Evolutionary conservation across 2,797 vertebrate genomes (phyloP).

Genomic region (Spinus pinus): DNA sequence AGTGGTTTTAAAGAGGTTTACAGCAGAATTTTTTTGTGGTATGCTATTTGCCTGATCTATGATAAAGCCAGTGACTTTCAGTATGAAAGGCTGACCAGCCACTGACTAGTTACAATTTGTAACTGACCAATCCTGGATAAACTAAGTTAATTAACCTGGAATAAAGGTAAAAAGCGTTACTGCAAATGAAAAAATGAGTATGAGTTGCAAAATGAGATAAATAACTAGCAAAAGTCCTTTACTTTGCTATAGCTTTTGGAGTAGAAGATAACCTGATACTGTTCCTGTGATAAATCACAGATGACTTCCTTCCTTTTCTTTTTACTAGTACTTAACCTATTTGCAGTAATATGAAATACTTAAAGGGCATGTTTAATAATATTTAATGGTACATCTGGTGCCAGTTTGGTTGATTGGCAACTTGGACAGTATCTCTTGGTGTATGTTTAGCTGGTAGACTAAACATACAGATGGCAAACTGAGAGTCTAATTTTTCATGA

Average conservation of each 20-base stretch:
- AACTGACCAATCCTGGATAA: background rate
- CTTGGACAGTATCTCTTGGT: background rate
- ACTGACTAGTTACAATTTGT: background rate
- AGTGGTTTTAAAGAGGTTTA: background rate
- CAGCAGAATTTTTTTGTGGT: background rate
- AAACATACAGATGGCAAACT: background rate
- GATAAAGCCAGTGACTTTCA: background rate
- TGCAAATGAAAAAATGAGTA: background rate
- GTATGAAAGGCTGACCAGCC: background rate
- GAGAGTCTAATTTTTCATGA: background rate
- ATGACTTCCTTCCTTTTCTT: background rate
- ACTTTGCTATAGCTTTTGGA: background rate
- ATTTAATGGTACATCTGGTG: background rate
- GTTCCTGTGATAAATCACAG: background rate
- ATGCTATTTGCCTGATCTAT: background rate
- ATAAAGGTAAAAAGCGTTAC: background rate
- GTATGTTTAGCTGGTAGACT: background rate
- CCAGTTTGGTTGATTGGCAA: background rate
- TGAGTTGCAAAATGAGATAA: background rate
- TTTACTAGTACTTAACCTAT: background rate
- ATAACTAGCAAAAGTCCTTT: background rate
- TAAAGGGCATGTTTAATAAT: background rate
- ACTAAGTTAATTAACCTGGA: background rate
- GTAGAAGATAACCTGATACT: background rate
- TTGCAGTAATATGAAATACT: background rate